Percentiles rank a stretch among this genome's conserved stretches.
Conservation (phyloP, 2,888 invertebrate species). For the Leptothorax acervorum region DNA sequence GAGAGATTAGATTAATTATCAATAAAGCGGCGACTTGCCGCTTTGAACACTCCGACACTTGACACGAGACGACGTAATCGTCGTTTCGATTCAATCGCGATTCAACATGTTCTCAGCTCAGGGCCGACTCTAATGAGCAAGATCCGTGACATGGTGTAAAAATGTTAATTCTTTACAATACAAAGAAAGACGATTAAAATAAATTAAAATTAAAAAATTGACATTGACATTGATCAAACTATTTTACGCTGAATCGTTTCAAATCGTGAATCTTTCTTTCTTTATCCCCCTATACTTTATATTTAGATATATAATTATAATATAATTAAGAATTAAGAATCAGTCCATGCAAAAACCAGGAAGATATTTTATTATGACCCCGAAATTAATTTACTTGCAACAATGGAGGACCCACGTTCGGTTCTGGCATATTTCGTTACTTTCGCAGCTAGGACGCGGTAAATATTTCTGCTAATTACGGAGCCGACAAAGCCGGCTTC, state of each 20-base stretch:
- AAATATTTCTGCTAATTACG: conserved; percentile 49
- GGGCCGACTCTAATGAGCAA: conserved; percentile 16
- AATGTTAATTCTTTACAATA: background rate
- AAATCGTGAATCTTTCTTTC: background rate
- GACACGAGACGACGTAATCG: conserved; percentile 46
- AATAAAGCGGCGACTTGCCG: conserved; percentile 41
- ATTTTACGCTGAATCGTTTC: background rate
- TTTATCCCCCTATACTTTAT: background rate
- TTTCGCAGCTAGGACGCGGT: conserved; percentile 35
- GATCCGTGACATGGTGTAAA: background rate
- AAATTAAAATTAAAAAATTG: background rate
- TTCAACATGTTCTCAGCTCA: conserved; percentile 25
- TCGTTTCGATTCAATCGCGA: conserved; percentile 44
- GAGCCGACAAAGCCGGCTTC: conserved; percentile 46
- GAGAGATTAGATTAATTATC: conserved; percentile 57
- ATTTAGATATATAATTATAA: too few relatives aligned
- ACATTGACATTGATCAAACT: background rate
- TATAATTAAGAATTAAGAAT: background rate
- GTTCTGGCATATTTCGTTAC: conserved; percentile 19
- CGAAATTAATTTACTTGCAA: background rate
- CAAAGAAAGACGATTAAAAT: background rate
- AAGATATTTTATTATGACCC: background rate
- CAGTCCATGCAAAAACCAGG: background rate
- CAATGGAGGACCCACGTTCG: background rate
- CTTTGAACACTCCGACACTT: conserved; percentile 41